Base-by-base conservation (phyloP, 2,113 vertebrate genomes). In the Poecile atricapillus region DNA sequence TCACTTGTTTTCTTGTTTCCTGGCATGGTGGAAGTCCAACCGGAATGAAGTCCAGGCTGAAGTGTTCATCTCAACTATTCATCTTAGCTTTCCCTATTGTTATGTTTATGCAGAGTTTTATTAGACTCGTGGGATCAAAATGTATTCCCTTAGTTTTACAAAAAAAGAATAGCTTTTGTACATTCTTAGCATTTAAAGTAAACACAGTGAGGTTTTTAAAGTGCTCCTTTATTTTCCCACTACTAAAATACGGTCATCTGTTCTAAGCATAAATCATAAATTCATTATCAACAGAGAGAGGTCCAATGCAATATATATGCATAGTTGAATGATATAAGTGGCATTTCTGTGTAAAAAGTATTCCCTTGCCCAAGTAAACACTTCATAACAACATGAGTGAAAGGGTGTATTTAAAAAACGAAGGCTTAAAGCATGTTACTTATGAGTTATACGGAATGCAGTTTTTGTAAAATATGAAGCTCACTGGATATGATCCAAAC, bases 381-480 rank as follows among this genome's bases (percentile, higher is more conserved):
- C 91, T 96, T 92, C 58, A 88, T 94, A 97, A 96, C 85, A 91
- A 92, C 31, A 11, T 83, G 80, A 78, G 41, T 76, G 84, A 95
- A 83, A 93, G 93, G 77, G 90, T 89, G 68, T 83, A 93, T 91
- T 95, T 95, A 91, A 95, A 83, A 96, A 93, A 74, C 6, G 5
- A 52, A 78, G 70, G 55, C 91, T 95, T 91, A 96, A 89, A 89
- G 63, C 90, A 30, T 25, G 75, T 82, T 97, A 47, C 87, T 91
- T 85, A 31, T 79, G 95, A 97, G 59, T 95, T 86, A 87, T 44
- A 33, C 4, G 58, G 78, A 95, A 88, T 93, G 63, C 55, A 47
- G 88, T 86, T 95, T 95, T 95, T 93, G 71, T 90, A 97, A 97
- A 97, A 95, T 91, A 89, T 95, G 95, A 93, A 73, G 89, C 64